Base-by-base conservation (phyloP, 2,113 vertebrate species). In the Anoura caudifer region DNA sequence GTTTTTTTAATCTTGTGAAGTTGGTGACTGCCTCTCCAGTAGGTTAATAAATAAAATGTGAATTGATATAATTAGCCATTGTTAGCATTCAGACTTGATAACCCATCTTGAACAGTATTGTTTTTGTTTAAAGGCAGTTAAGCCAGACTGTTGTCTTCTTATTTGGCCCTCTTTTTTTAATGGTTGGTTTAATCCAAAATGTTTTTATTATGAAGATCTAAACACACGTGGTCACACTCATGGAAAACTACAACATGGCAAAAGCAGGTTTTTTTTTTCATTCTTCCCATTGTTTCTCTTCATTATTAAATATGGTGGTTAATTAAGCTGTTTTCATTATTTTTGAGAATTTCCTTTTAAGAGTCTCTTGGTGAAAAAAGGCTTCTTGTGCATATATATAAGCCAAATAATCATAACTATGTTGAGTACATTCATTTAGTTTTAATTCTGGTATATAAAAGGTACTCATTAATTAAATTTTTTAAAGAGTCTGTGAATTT, bases 1-100 rank as follows among this genome's bases (percentile, higher is more conserved):
- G 13, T 41, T 73, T 72, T 95, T 92, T 82, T 83, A 61, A 97
- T 96, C 95, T 95, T 98, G 82, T 88, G 92, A 98, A 96, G 77
- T 97, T 97, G 83, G 52, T 86, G 76, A 76, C 88, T 47, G n/a
- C 86, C 38, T 36, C 80, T 97, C 81, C 31, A 70, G 14, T 79
- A 88, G 45, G 67, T 75, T 92, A 81, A 47, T 70, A 52, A 79
- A 7, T 87, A 52, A 96, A 96, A 41, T 86, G 19, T 61, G 90
- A 91, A 69, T 31, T 76, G 31, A 67, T 97, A 50, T 16, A 94
- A 61, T 43, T 96, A 79, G n/a, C 85, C 82, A 12, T 10, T 72
- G 88, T 47, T 89, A 70, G 26, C 56, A 28, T 41, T 82, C 91
- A 76, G 61, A 17, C 15, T 63, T 95, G 15, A 22, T 91, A 36